phyloP scores from a whole-genome alignment of 64 coral and sea anemone genomes.

The Orbicella faveolata region DNA sequence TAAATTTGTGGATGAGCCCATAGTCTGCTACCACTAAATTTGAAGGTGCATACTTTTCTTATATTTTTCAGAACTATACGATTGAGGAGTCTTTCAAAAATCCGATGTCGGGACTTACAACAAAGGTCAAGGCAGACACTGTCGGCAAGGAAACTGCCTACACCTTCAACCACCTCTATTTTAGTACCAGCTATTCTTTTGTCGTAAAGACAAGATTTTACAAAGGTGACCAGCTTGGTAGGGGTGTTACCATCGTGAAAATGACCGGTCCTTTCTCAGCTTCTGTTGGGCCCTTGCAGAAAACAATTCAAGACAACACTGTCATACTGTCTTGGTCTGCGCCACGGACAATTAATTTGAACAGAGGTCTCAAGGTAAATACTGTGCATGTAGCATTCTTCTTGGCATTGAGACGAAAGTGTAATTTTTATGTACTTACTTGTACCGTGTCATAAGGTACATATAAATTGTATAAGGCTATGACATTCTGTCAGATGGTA shows the following conservation, averaged over 20 bases:
- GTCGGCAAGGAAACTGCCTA: neutral
- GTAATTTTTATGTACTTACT: too few relatives aligned
- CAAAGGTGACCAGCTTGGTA: neutral
- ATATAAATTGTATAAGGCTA: too few relatives aligned
- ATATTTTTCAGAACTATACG: constrained; percentile 11
- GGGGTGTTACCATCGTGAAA: neutral
- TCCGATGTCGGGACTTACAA: too few relatives aligned
- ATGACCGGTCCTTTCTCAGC: constrained; percentile 4
- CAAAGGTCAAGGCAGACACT: too few relatives aligned
- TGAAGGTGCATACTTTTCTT: too few relatives aligned
- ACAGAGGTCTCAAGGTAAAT: neutral
- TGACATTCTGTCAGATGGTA: too few relatives aligned
- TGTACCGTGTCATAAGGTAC: too few relatives aligned
- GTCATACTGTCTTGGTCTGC: constrained; percentile 1
- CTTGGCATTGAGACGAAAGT: too few relatives aligned
- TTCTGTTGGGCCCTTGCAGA: neutral
- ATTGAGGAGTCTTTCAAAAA: neutral
- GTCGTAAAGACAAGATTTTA: neutral
- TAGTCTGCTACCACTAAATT: neutral
- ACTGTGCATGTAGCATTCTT: neutral
- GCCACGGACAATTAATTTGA: neutral
- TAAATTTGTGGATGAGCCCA: neutral
- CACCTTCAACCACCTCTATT: neutral
- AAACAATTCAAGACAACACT: neutral
- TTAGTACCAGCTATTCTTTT: neutral